Evolutionary conservation across 1,140 invertebrate species (phyloP).

Genomic region (Drosophila bocki): DNA sequence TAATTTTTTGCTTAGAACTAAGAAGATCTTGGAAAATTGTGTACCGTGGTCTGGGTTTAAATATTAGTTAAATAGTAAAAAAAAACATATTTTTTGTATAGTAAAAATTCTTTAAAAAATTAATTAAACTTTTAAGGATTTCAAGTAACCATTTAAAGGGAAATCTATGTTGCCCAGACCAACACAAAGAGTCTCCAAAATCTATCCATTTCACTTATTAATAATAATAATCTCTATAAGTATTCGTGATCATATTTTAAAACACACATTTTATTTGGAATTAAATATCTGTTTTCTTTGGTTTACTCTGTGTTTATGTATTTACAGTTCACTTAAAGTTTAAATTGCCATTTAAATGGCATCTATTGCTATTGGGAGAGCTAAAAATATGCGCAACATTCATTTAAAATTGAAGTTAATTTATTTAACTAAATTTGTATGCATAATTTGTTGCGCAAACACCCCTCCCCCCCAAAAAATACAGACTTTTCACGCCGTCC

Average conservation of each 20-base stretch:
- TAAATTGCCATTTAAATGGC: constrained; percentile 23
- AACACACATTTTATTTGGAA: constrained; percentile 34
- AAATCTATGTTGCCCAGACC: neutral
- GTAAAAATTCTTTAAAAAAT: constrained; percentile 1
- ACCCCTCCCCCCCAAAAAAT: constrained; percentile 12
- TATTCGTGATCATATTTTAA: constrained; percentile 11
- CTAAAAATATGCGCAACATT: constrained; percentile 16
- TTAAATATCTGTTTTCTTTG: constrained; percentile 28
- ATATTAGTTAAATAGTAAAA: neutral
- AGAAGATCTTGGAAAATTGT: constrained; percentile 1
- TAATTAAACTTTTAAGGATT: neutral
- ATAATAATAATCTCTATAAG: constrained; percentile 3
- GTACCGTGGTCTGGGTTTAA: constrained; percentile 3
- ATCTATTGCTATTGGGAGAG: constrained; percentile 28
- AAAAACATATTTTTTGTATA: neutral
- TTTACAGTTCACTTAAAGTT: constrained; percentile 43
- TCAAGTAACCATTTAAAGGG: neutral
- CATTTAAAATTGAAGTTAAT: constrained; percentile 26
- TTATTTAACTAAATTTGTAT: constrained; percentile 36
- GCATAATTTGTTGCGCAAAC: constrained; percentile 38
- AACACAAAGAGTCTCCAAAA: constrained; percentile 6
- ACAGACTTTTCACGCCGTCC: constrained; percentile 11
- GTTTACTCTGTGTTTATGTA: constrained; percentile 25
- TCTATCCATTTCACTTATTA: neutral
- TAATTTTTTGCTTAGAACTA: constrained; percentile 26